These are phyloP conservation scores for Diorhabda sublineata DNA, from an alignment of 1,140 invertebrate genomes.

Conservation along the genomic window DNA sequence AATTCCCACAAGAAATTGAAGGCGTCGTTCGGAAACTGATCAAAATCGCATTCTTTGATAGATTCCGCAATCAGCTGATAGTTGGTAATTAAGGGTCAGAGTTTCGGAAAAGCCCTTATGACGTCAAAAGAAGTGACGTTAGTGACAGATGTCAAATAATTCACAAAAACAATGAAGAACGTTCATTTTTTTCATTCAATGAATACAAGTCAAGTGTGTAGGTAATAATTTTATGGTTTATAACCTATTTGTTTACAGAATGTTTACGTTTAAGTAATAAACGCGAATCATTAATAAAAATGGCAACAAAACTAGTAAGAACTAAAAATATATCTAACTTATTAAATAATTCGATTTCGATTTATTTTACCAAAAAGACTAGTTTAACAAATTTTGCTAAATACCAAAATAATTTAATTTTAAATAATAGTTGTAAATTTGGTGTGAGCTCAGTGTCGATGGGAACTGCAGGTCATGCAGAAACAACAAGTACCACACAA, in stretches of 20 bases:
- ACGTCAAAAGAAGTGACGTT: no score
- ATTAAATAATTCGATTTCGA: conserved; percentile 22
- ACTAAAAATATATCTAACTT: conserved; percentile 20
- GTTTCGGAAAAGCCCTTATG: no score
- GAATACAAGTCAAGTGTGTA: not conserved
- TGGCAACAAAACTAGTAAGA: conserved; percentile 25
- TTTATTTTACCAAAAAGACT: conserved; percentile 17
- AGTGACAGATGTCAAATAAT: no score
- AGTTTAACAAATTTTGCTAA: conserved; percentile 27
- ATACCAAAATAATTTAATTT: conserved; percentile 12
- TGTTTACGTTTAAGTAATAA: not conserved
- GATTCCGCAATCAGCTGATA: no score
- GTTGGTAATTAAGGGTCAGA: no score
- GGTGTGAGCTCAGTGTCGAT: conserved; percentile 20
- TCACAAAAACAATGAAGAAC: no score
- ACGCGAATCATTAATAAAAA: conserved; percentile 6
- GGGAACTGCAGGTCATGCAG: conserved; percentile 41
- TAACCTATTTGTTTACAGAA: conserved; percentile 11
- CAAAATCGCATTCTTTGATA: no score
- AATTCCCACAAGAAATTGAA: no score
- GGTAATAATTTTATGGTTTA: not conserved
- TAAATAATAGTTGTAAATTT: conserved; percentile 26
- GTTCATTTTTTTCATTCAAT: not conserved
- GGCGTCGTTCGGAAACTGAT: no score
- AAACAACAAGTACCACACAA: conserved; percentile 44